A percentile compares a stretch with the other conserved stretches of the same genome.
phyloP scores from a whole-genome alignment of 2,113 vertebrate genomes.

The Nanger granti region DNA sequence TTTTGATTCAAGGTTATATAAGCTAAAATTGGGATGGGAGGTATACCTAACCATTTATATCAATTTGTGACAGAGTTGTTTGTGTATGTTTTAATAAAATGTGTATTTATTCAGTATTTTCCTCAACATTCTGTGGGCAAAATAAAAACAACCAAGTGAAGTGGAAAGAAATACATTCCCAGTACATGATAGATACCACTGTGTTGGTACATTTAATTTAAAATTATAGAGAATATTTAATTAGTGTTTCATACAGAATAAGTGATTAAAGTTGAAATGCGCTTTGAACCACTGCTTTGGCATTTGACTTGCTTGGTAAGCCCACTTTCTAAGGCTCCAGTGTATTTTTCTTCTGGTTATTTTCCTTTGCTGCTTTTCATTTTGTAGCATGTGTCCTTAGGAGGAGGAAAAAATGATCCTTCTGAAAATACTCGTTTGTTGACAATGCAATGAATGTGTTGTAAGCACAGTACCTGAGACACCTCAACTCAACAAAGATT shows the following conservation, averaged over 20 bases:
- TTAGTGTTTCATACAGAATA: not conserved
- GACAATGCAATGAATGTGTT: not conserved
- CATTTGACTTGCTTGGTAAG: not conserved
- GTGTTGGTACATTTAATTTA: not conserved
- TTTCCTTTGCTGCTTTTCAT: not conserved
- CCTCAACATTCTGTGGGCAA: not conserved
- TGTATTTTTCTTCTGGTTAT: not conserved
- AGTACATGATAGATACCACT: not conserved
- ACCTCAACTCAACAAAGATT: not conserved
- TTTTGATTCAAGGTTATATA: not conserved
- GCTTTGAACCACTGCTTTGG: not conserved
- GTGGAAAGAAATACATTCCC: not conserved
- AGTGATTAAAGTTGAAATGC: not conserved
- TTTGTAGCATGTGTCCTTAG: not conserved
- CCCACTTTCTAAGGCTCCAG: not conserved
- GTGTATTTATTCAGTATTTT: conserved; percentile 40
- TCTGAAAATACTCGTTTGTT: not conserved
- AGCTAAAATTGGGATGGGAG: not conserved
- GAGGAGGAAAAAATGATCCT: not conserved
- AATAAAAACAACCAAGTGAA: not conserved
- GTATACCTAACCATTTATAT: not conserved
- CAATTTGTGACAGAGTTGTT: not conserved
- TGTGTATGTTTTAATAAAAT: conserved; percentile 21
- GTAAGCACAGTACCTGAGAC: not conserved
- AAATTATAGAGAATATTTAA: not conserved